These are phyloP conservation scores for Merops nubicus DNA, from an alignment of 2,113 vertebrate species.

Conservation along the genomic window DNA sequence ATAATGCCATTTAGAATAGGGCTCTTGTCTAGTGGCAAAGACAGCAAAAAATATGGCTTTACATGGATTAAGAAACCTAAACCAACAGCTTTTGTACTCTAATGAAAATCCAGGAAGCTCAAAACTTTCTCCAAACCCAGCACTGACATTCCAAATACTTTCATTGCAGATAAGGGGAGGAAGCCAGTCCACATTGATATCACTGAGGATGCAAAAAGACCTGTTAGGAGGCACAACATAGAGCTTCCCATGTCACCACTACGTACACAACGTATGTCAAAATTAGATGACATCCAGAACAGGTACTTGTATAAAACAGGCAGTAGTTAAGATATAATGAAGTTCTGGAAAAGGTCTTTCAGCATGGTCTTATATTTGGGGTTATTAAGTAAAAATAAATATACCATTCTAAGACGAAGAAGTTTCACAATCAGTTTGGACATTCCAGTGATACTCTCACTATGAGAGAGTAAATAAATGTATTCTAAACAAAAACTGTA, in stretches of 20 bases:
- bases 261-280: constrained; percentile 69
- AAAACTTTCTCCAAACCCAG: neutral
- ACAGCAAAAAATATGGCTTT: neutral
- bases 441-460: neutral
- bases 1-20: neutral
- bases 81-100: neutral
- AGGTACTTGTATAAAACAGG: constrained; percentile 69
- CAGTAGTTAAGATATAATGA: neutral
- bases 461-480: neutral
- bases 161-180: constrained; percentile 64
- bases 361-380: neutral
- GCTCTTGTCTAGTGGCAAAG: neutral
- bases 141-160: neutral
- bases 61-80: neutral
- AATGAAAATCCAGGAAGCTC: neutral
- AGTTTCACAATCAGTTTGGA: neutral
- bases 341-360: neutral
- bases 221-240: constrained; percentile 59
- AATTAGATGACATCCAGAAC: constrained; percentile 75
- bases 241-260: constrained; percentile 86
- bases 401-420: neutral
- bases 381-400: neutral
- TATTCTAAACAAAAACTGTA: neutral
- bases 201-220: constrained; percentile 53
- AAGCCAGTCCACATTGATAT: constrained; percentile 77